phyloP scores from a whole-genome alignment of 2,797 vertebrate species.

The Leucoraja ocellata region DNA sequence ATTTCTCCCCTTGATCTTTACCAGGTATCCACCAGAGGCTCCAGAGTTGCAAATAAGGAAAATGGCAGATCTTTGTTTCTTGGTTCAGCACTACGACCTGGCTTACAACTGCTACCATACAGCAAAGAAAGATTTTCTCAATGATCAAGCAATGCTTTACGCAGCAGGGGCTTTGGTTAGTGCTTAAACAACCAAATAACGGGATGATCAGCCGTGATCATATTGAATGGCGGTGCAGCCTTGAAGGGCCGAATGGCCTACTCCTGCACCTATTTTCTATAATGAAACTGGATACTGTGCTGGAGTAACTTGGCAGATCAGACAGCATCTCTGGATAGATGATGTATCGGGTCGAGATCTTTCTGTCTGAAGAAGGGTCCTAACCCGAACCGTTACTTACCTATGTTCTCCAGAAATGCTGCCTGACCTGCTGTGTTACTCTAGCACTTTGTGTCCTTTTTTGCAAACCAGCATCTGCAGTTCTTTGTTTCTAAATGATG shows the following conservation, averaged over 20 bases:
- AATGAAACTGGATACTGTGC: background rate
- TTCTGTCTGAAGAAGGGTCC: too few relatives aligned
- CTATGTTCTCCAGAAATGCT: too few relatives aligned
- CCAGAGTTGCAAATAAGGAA: conserved; percentile 95
- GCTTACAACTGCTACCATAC: conserved; percentile 97
- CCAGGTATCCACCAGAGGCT: conserved; percentile 89
- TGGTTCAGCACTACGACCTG: conserved; percentile 94
- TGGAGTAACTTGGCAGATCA: too few relatives aligned
- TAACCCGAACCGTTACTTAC: too few relatives aligned
- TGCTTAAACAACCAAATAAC: background rate
- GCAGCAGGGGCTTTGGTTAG: conserved; percentile 90
- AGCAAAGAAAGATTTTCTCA: conserved; percentile 96
- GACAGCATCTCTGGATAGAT: too few relatives aligned
- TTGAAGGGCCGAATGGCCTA: too few relatives aligned
- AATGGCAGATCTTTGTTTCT: conserved; percentile 96
- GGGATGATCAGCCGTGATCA: too few relatives aligned
- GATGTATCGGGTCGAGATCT: too few relatives aligned
- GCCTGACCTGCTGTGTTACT: too few relatives aligned
- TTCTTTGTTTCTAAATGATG: background rate
- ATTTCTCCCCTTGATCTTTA: conserved; percentile 30
- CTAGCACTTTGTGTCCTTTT: too few relatives aligned
- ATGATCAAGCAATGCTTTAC: conserved; percentile 95
- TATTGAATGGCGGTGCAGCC: too few relatives aligned
- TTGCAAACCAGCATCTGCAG: too few relatives aligned
- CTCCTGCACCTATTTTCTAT: background rate